Evolutionary conservation across 2,797 vertebrate genomes (phyloP), one percentile per base, ranked within the genome.

Genomic region (Meda fulgida): DNA sequence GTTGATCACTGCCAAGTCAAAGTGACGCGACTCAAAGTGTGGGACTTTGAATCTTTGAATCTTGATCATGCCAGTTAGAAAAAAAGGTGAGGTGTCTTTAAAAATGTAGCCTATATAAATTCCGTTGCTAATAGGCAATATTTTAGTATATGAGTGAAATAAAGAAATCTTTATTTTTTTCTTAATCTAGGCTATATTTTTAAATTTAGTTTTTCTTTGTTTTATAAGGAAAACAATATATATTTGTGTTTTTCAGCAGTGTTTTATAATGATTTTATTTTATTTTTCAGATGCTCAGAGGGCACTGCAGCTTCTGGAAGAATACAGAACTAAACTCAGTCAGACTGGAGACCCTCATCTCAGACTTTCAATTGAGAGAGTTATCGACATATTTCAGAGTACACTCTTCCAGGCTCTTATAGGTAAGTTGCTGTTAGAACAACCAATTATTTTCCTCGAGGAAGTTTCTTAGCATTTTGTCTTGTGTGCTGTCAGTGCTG

Each of bases 331-430:
- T 38, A 97, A 96, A 91, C 94, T 99, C 81, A 95, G 95, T 91
- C 91, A 93, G 88, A 95, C 95, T 63, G 97, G 97, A 88, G 97
- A 98, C 87, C 93, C 91, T 46, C 97, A 97, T 92, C 97, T 99
- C 90, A 93, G 96, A 76, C 95, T 94, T 92, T 97, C 97, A 84
- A 94, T 99, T 58, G 97, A 98, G 92, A 92, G 97, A 58, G 98
- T 99, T 92, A 98, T 99, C 94, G 94, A 91, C 78, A 95, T 99
- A 91, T 99, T 99, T 93, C 97, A 97, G 87, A 99, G 97, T 89
- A 96, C 96, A 87, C 97, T 99, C 8, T 99, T 99, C 90, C 97
- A 95, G 83, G 97, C 98, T 86, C 94, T 99, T 86, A 96, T 99
- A 86, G 97, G 98, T 98, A 91, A 91, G 92, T 46, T 73, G 46